Conservation (phyloP, 2,113 vertebrate species). For the Heteronetta atricapilla region DNA sequence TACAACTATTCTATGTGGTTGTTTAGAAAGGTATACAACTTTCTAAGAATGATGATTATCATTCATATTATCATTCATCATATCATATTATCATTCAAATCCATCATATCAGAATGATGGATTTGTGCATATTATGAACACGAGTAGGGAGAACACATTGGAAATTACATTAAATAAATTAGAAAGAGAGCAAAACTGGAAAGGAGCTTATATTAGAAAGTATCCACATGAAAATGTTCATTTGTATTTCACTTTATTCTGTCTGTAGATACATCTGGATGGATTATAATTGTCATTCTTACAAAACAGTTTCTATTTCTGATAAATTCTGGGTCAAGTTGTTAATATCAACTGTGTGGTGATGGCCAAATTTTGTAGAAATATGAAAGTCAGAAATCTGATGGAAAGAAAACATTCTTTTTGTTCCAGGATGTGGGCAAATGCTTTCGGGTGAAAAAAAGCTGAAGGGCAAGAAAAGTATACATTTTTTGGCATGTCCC, state of each 20-base stretch:
- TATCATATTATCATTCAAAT: too few relatives aligned
- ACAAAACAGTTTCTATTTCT: constrained; percentile 4
- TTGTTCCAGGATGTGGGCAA: constrained; percentile 54
- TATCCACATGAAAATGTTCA: not conserved
- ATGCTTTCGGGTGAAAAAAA: constrained; percentile 22
- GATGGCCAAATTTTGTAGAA: constrained; percentile 23
- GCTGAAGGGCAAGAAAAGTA: constrained; percentile 50
- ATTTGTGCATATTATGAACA: not conserved
- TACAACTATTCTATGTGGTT: not conserved
- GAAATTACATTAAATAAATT: not conserved
- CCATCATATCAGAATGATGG: not conserved
- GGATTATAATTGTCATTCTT: not conserved
- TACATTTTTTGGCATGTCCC: constrained; percentile 34
- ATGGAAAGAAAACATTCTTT: constrained; percentile 51
- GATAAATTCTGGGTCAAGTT: constrained; percentile 11
- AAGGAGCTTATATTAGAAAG: not conserved
- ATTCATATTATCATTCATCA: too few relatives aligned
- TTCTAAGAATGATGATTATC: too few relatives aligned
- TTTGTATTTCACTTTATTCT: not conserved
- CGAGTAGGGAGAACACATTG: not conserved
- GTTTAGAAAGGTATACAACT: constrained; percentile 36
- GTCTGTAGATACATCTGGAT: not conserved
- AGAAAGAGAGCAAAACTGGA: not conserved
- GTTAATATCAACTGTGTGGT: constrained; percentile 25
- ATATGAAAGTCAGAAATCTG: constrained; percentile 30